Evolutionary conservation across 1,140 invertebrate genomes (phyloP).

Genomic region (Apis dorsata): DNA sequence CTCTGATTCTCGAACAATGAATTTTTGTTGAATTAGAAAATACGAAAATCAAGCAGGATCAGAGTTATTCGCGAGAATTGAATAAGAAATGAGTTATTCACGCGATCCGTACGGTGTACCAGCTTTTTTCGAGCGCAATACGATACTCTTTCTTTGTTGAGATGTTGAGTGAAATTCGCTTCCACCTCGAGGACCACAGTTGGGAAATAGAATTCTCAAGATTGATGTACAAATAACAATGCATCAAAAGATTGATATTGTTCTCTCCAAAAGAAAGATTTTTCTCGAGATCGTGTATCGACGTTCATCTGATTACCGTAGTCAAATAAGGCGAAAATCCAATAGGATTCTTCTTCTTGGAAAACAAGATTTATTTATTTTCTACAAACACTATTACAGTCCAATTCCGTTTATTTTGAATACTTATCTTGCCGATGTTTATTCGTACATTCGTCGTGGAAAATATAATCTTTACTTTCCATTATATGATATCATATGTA

Average conservation of each 20-base stretch:
- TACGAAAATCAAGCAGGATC: background rate
- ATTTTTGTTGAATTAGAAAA: background rate
- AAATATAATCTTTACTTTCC: too few relatives aligned
- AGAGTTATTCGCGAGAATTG: background rate
- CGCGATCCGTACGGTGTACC: background rate
- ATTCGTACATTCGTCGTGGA: background rate
- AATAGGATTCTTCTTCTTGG: background rate
- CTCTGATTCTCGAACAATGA: background rate
- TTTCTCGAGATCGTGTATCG: background rate
- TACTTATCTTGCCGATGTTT: background rate
- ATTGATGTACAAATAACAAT: conserved; percentile 8
- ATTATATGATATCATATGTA: too few relatives aligned
- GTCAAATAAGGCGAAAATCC: background rate
- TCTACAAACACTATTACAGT: background rate
- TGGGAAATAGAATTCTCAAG: conserved; percentile 12
- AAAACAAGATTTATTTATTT: background rate
- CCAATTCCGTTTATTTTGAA: background rate
- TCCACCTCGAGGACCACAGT: background rate
- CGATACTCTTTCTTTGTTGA: background rate
- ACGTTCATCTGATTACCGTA: background rate
- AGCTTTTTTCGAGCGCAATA: background rate
- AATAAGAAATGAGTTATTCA: conserved; percentile 27
- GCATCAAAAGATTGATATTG: conserved; percentile 24
- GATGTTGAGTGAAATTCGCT: conserved; percentile 1
- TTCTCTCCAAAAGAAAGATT: background rate